Base-by-base conservation (phyloP, 2,888 invertebrate species). In the Stomorhina lunata region DNA sequence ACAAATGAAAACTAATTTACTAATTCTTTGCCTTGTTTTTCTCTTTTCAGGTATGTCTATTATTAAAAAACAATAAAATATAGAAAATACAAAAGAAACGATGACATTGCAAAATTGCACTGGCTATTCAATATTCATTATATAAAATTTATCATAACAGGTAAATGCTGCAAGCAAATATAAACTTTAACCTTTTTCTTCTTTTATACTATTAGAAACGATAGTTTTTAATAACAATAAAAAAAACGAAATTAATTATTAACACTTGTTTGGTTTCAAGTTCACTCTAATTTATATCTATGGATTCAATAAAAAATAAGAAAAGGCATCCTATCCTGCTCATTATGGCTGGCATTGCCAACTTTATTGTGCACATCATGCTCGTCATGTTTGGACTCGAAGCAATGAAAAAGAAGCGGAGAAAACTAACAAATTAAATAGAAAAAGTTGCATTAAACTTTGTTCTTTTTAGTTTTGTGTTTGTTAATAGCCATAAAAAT, bases 201-300 rank as follows among this genome's bases (percentile, higher is more conserved):
- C 0, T 34, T 0, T n/a, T 27, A 12, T 43, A 15, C n/a, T 43
- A n/a, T n/a, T 43, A 43, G 6, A 43, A n/a, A 43, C 17, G 9
- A 4, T 22, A 22, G 55, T 61, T 66, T 2, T 45, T 45, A n/a
- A 76, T 68, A 76, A 50, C 59, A 40, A 76, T 61, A 68, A 22
- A 25, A 68, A 45, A n/a, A 37, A 34, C 7, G 63, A 40, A 45
- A 71, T 59, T 76, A 79, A 73, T 69, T 73, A 81, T 78, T 81
- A 73, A 77, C 81, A 69, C 72, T 78, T 73, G 65, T 75, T 79
- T 79, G 71, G 75, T 65, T 75, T 75, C 75, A 75, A 82, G 75
- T 82, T 75, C 75, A 82, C 57, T 63, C 43, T 53, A 43, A 63
- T 48, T 77, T 63, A 40, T 9, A 40, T 48, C 15, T 34, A 34